Evolutionary conservation across 2,888 invertebrate species (phyloP), one percentile per base, ranked within the genome.

Genomic region (Drosophila imparisetae): DNA sequence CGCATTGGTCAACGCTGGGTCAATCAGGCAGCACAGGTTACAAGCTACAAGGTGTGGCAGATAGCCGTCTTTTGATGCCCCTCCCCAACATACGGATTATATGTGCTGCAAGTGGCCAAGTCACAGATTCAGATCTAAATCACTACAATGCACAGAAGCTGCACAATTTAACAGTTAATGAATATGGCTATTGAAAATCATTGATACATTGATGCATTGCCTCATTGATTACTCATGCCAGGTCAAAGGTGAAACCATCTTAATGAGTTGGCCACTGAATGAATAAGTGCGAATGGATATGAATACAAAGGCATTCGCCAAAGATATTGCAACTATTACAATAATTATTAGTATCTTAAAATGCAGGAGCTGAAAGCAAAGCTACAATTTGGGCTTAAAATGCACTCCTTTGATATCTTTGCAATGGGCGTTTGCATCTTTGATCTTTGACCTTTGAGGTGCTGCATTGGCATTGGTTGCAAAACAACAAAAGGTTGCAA

Each of bases 381-480:
- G 7, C 38, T 3, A 1, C 3, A 3, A 40, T 40, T 8, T 40
- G n/a, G 40, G 40, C 40, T 0, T 30, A 10, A 30, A 3, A 32
- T 32, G 32, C 10, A 34, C 0, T 13, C 21, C 13, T 29, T 24
- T 27, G 63, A 30, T 32, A 13, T 18, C 2, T 7, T 48, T 6
- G 53, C 34, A 30, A n/a, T 50, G 50, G 18, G 24, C n/a, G 18
- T 30, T 30, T 30, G 21, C 42, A 24, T 45, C 15, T 8, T 8
- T 82, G 72, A 82, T 72, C 83, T 83, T 63, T 72, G 77, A 83
- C 66, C 77, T 79, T n/a, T n/a, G 53, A 72, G 78, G 49, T 45
- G 32, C 30, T 10, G 10, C 59, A 55, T 52, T 57, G 76, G 65
- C 65, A 29, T 29, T 29, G 7, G 77, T 76, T 29, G 64, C 57